These are phyloP conservation scores for Apostichopus parvimensis DNA, from an alignment of 35 echinoderm and acorn worm genomes.

Conservation along the genomic window DNA sequence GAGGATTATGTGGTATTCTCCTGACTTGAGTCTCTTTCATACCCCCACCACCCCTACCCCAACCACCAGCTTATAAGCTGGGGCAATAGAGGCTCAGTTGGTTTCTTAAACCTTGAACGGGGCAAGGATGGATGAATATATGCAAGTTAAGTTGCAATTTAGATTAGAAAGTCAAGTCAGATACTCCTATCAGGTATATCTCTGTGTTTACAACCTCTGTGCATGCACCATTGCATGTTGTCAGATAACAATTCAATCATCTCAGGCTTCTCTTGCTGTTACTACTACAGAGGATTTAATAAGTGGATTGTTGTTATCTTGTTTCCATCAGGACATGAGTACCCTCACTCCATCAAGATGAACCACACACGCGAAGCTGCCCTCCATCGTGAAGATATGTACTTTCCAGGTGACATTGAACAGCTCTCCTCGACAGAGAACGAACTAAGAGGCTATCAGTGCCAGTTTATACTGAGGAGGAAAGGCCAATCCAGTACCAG, in stretches of 20 bases:
- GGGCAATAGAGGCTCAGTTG: no score
- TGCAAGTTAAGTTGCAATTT: no score
- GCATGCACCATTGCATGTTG: neutral
- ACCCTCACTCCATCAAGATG: conserved; percentile 91
- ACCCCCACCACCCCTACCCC: no score
- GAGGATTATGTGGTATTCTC: no score
- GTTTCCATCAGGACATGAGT: conserved; percentile 75
- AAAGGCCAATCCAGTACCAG: conserved; percentile 52
- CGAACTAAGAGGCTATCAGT: conserved; percentile 68
- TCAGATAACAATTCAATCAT: neutral
- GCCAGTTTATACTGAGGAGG: conserved; percentile 84
- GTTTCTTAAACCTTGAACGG: no score
- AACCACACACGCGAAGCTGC: conserved; percentile 84
- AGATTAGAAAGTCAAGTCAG: no score
- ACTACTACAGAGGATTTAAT: no score
- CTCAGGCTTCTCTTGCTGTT: neutral
- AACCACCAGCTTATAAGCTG: no score
- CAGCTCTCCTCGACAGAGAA: conserved; percentile 75
- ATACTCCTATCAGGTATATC: no score
- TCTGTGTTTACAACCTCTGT: neutral
- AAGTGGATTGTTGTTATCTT: neutral
- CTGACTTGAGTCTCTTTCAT: no score
- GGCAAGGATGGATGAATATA: no score
- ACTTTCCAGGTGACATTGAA: conserved; percentile 60
- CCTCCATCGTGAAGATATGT: conserved; percentile 58